Evolutionary conservation across 37 sponge, comb jelly and placozoan genomes (phyloP).

Genomic region (Diacarnus erythraeanus): DNA sequence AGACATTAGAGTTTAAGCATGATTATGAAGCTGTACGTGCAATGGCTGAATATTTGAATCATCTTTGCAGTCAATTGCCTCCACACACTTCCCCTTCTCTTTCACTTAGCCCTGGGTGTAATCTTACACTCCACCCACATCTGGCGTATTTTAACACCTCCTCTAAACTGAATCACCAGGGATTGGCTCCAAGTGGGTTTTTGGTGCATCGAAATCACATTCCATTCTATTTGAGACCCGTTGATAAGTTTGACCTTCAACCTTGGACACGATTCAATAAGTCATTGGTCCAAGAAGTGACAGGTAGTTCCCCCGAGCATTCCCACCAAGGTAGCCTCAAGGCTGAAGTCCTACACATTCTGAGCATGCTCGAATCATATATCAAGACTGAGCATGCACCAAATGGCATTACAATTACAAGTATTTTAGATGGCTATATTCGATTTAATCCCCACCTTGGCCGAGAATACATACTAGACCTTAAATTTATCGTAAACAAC

Average conservation of each 20-base stretch:
- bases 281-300: conserved; percentile 1
- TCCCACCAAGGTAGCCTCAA: background rate
- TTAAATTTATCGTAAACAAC: conserved; percentile 6
- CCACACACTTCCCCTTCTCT: conserved; percentile 22
- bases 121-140: conserved; percentile 22
- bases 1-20: conserved; percentile 24
- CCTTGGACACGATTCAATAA: conserved; percentile 24
- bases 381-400: background rate
- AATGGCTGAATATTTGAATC: conserved; percentile 19
- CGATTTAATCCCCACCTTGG: conserved; percentile 28
- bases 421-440: conserved; percentile 31
- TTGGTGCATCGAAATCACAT: background rate
- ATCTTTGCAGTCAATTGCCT: conserved; percentile 12
- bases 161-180: background rate
- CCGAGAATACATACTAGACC: conserved; percentile 18
- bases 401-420: background rate
- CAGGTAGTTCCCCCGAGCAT: conserved; percentile 3
- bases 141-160: background rate
- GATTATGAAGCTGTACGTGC: background rate
- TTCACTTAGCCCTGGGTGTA: conserved; percentile 6
- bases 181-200: background rate
- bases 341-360: conserved; percentile 12
- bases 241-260: conserved; percentile 22
- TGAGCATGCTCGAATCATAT: conserved; percentile 1
- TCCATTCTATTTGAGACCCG: conserved; percentile 11